Conservation (phyloP, 2,888 invertebrate genomes). For the Synergus gifuensis region DNA sequence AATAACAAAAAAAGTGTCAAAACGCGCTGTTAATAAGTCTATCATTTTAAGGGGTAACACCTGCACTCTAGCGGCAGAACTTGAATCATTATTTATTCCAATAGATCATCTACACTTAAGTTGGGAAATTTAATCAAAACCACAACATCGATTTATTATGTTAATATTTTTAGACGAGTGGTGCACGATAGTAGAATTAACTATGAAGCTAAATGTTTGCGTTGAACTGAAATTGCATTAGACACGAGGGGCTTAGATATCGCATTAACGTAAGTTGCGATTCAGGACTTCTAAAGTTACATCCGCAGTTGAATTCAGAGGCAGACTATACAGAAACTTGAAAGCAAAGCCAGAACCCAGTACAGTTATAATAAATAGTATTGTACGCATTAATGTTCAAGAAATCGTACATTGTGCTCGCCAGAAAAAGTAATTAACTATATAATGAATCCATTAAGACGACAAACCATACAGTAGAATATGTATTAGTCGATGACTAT, state of each 20-base stretch:
- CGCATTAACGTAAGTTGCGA: slow-evolving; percentile 35
- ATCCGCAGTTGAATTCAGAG: slow-evolving; percentile 28
- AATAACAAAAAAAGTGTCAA: too few species aligned
- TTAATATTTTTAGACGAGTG: background rate
- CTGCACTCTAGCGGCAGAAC: too few species aligned
- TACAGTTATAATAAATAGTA: background rate
- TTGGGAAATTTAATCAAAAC: background rate
- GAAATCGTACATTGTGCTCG: background rate
- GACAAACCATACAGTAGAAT: background rate
- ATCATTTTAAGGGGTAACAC: too few species aligned
- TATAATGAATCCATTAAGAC: background rate
- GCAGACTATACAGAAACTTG: slow-evolving; percentile 11
- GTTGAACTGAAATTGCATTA: slow-evolving; percentile 30
- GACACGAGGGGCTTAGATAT: slow-evolving; percentile 23
- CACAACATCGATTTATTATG: background rate
- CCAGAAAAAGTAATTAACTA: background rate
- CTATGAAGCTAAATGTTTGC: slow-evolving; percentile 8
- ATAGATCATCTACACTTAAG: too few species aligned
- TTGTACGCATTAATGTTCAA: background rate
- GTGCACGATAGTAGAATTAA: background rate
- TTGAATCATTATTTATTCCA: background rate
- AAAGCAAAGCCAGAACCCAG: background rate
- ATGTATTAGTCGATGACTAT: background rate
- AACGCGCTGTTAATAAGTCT: too few species aligned
- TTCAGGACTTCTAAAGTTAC: slow-evolving; percentile 26